Conservation (phyloP, 2,113 vertebrate species). For the Rafetus swinhoei region DNA sequence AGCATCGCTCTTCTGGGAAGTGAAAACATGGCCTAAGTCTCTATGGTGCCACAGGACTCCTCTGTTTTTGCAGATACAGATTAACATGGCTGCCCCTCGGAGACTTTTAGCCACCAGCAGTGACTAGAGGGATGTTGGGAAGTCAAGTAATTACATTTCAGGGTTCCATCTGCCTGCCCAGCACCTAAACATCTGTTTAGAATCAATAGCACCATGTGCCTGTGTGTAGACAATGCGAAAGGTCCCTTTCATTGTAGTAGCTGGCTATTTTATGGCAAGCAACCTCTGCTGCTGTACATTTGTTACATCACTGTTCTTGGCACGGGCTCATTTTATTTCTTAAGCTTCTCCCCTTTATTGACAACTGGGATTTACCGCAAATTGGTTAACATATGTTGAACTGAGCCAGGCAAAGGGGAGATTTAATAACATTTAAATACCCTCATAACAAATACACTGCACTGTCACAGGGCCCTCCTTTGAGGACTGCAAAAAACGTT, state of each 20-base stretch:
- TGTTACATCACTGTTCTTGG: background rate
- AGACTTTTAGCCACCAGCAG: background rate
- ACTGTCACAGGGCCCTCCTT: background rate
- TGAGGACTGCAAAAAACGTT: background rate
- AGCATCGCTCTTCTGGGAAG: no score
- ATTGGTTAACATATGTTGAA: background rate
- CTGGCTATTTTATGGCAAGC: background rate
- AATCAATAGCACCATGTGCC: background rate
- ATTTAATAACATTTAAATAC: background rate
- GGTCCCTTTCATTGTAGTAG: background rate
- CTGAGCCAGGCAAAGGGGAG: background rate
- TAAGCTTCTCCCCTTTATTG: background rate
- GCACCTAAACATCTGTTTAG: slow-evolving; percentile 23
- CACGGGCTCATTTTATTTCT: fast-evolving
- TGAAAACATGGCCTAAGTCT: no score
- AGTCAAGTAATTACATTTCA: background rate
- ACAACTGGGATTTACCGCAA: background rate
- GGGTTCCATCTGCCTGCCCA: slow-evolving; percentile 49
- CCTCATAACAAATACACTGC: background rate
- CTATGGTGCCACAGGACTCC: no score
- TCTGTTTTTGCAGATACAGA: no score
- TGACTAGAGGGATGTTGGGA: background rate
- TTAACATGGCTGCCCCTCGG: no score
- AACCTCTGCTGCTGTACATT: fast-evolving
- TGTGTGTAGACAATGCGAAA: background rate